These are phyloP conservation scores for Gadus macrocephalus DNA, from an alignment of 2,113 vertebrate genomes.

Conservation along the genomic window DNA sequence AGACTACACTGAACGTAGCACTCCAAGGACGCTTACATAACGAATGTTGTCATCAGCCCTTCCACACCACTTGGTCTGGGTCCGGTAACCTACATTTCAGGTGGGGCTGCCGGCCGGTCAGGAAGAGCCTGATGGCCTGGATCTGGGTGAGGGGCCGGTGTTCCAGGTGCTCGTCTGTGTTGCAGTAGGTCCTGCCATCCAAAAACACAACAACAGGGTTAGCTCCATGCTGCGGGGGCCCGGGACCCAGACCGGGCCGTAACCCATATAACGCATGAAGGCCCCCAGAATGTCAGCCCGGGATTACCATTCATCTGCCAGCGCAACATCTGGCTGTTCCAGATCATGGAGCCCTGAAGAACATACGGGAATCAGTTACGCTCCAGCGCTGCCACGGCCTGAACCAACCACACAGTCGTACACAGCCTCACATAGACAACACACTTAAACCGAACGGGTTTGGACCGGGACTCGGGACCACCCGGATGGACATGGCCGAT, in stretches of 20 bases:
- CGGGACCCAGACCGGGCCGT: slow-evolving; percentile 37
- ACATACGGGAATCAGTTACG: slow-evolving; percentile 61
- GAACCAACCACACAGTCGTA: too few species aligned
- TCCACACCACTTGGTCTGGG: neutral
- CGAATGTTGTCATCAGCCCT: neutral
- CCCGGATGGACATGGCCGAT: neutral
- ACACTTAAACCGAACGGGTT: too few species aligned
- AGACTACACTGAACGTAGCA: neutral
- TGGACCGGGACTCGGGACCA: neutral
- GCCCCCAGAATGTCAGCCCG: slow-evolving; percentile 46
- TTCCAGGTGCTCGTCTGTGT: slow-evolving; percentile 89
- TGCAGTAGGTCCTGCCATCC: slow-evolving; percentile 91
- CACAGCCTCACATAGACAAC: too few species aligned
- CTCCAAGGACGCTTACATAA: neutral
- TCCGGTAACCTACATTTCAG: slow-evolving; percentile 83
- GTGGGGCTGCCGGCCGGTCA: slow-evolving; percentile 86
- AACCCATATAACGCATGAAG: slow-evolving; percentile 62
- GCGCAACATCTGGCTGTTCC: slow-evolving; percentile 93
- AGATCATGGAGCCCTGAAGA: slow-evolving; percentile 91
- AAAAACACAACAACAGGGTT: slow-evolving; percentile 36
- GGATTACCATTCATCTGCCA: slow-evolving; percentile 97
- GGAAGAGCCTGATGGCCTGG: slow-evolving; percentile 92
- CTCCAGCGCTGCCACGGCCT: slow-evolving; percentile 46
- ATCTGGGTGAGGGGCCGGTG: slow-evolving; percentile 91
- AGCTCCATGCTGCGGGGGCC: slow-evolving; percentile 23